Conservation (phyloP, 2,797 vertebrate species). For the Galaxias olidus region DNA sequence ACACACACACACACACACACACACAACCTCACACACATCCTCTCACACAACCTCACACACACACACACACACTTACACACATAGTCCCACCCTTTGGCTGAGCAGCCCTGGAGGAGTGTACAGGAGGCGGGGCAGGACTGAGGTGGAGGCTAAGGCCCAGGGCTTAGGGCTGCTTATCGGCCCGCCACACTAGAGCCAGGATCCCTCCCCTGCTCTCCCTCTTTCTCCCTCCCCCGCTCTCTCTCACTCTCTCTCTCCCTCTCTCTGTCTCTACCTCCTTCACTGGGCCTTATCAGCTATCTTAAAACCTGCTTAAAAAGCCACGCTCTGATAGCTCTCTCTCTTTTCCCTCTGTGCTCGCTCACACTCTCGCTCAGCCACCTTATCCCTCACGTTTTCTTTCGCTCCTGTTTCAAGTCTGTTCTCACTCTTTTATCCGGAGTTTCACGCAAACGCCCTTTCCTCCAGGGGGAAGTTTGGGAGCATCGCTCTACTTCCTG, state of each 20-base stretch:
- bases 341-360: slow-evolving; percentile 7
- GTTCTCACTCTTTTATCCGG: slow-evolving; percentile 37
- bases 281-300: slow-evolving; percentile 54
- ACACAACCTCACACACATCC: too few relatives aligned
- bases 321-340: slow-evolving; percentile 16
- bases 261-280: slow-evolving; percentile 56
- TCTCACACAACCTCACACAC: not conserved
- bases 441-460: slow-evolving; percentile 34
- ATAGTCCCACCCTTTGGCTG: not conserved
- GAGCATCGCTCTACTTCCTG: not conserved
- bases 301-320: slow-evolving; percentile 56
- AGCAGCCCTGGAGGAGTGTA: not conserved
- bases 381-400: slow-evolving; percentile 1
- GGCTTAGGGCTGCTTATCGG: slow-evolving; percentile 71
- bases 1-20: not conserved
- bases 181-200: slow-evolving; percentile 43
- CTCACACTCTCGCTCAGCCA: slow-evolving; percentile 11
- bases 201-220: slow-evolving; percentile 32
- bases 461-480: not conserved
- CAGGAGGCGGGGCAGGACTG: not conserved
- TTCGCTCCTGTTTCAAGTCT: slow-evolving; percentile 17
- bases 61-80: too few relatives aligned
- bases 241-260: slow-evolving; percentile 41
- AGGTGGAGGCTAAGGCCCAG: slow-evolving; percentile 54
- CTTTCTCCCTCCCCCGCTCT: slow-evolving; percentile 47